Percentiles rank a stretch among this genome's conserved stretches.
phyloP scores from a whole-genome alignment of 2,888 invertebrate genomes.

The Eulithis testata region DNA sequence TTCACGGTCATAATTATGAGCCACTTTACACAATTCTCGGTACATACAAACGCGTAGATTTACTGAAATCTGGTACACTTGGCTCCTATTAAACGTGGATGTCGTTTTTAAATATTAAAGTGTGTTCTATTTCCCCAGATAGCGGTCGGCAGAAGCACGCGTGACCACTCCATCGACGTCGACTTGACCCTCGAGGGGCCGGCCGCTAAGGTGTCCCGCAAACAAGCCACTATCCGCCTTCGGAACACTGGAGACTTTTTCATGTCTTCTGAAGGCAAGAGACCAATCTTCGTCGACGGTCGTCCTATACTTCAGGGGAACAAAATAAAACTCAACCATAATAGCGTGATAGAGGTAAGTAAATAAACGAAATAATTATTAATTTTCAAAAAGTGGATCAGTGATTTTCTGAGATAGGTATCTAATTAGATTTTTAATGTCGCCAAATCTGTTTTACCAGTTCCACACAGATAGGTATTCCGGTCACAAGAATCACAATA shows the following conservation, averaged over 20 bases:
- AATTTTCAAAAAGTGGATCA: background rate
- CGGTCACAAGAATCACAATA: too few relatives aligned
- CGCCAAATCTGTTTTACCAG: too few relatives aligned
- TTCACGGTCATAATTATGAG: slow-evolving; percentile 9
- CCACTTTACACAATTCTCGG: slow-evolving; percentile 10
- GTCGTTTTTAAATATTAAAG: slow-evolving; percentile 29
- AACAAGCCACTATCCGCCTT: slow-evolving; percentile 95
- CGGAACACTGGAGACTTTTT: slow-evolving; percentile 97
- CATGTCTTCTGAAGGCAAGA: slow-evolving; percentile 96
- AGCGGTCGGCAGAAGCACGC: slow-evolving; percentile 95
- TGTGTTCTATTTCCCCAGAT: slow-evolving; percentile 82
- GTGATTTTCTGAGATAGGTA: too few relatives aligned
- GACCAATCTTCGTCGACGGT: slow-evolving; percentile 97
- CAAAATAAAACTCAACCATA: slow-evolving; percentile 95
- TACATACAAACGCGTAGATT: background rate
- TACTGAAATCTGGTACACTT: background rate
- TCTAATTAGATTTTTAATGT: too few relatives aligned
- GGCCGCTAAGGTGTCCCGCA: slow-evolving; percentile 95
- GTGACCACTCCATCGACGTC: slow-evolving; percentile 95
- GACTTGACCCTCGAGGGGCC: slow-evolving; percentile 97
- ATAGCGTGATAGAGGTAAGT: slow-evolving; percentile 97
- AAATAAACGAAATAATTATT: slow-evolving; percentile 35
- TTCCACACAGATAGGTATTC: too few relatives aligned
- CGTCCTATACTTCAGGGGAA: slow-evolving; percentile 94
- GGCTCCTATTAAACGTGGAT: background rate